phyloP scores from a whole-genome alignment of 1,140 invertebrate species.

The Pogonomyrmex barbatus region DNA sequence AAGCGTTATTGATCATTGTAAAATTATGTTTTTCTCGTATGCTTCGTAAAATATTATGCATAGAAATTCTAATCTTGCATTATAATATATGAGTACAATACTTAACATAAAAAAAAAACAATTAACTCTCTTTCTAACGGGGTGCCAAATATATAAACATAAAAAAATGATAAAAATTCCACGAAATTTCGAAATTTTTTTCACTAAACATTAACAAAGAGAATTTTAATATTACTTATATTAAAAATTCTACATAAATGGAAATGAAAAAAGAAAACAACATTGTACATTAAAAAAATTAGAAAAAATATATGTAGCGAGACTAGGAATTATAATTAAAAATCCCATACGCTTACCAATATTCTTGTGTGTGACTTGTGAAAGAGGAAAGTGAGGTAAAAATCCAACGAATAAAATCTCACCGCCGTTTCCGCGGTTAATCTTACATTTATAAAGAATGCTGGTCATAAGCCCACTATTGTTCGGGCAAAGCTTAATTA shows the following conservation, averaged over 20 bases:
- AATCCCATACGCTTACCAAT: not conserved
- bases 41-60: not conserved
- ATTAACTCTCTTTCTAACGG: not conserved
- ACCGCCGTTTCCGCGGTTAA: not conserved
- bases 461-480: not conserved
- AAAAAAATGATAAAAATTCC: too few species aligned
- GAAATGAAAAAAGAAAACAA: not conserved
- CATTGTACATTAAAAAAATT: not conserved
- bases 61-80: not conserved
- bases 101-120: not conserved
- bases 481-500: constrained; percentile 43
- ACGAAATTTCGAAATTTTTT: not conserved
- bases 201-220: too few species aligned
- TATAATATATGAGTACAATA: not conserved
- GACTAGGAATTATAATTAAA: not conserved
- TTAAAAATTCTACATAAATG: not conserved
- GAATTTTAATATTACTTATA: not conserved
- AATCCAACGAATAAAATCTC: not conserved
- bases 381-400: not conserved
- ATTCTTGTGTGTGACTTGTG: not conserved
- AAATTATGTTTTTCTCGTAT: not conserved
- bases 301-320: not conserved
- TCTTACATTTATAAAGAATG: not conserved
- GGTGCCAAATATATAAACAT: not conserved
- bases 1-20: not conserved